A percentile compares a stretch with the other conserved stretches of the same genome.
These are phyloP conservation scores for Gambusia yucatana DNA, from an alignment of 2,797 vertebrate species.

Conservation along the genomic window DNA sequence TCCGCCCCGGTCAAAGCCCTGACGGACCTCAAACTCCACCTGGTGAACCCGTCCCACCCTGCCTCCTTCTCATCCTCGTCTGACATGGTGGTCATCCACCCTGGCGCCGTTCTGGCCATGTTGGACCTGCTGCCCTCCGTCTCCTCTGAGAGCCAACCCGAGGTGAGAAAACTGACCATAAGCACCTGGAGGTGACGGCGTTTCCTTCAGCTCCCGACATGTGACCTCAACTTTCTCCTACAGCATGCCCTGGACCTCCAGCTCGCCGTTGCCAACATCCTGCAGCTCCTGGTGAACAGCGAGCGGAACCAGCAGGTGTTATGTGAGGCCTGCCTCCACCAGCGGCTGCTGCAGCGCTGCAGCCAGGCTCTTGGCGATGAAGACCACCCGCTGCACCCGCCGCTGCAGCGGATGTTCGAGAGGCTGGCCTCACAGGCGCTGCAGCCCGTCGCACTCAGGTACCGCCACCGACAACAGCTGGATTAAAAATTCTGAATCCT, in stretches of 20 bases:
- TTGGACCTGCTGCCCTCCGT: conserved; percentile 95
- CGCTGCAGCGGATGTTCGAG: conserved; percentile 97
- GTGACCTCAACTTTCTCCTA: background rate
- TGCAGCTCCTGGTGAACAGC: conserved; percentile 93
- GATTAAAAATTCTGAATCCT: background rate
- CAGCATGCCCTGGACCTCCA: conserved; percentile 96
- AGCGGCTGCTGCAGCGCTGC: conserved; percentile 93
- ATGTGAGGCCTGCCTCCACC: conserved; percentile 94
- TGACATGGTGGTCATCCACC: conserved; percentile 94
- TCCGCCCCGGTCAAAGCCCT: conserved; percentile 85
- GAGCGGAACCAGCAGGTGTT: conserved; percentile 97
- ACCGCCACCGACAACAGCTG: conserved; percentile 11
- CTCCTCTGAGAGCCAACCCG: conserved; percentile 89
- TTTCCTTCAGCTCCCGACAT: background rate
- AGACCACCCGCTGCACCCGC: conserved; percentile 94
- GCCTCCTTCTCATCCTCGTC: conserved; percentile 71
- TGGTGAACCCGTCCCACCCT: conserved; percentile 76
- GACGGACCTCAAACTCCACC: conserved; percentile 87
- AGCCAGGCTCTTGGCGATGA: conserved; percentile 93
- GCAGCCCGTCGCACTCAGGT: conserved; percentile 96
- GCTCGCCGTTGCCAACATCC: conserved; percentile 92
- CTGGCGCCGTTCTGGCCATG: conserved; percentile 93
- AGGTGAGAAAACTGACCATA: conserved; percentile 79
- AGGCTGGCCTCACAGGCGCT: conserved; percentile 95
- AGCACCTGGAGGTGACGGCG: background rate